These are phyloP conservation scores for Salminus brasiliensis DNA, from an alignment of 2,113 vertebrate species.

Conservation along the genomic window DNA sequence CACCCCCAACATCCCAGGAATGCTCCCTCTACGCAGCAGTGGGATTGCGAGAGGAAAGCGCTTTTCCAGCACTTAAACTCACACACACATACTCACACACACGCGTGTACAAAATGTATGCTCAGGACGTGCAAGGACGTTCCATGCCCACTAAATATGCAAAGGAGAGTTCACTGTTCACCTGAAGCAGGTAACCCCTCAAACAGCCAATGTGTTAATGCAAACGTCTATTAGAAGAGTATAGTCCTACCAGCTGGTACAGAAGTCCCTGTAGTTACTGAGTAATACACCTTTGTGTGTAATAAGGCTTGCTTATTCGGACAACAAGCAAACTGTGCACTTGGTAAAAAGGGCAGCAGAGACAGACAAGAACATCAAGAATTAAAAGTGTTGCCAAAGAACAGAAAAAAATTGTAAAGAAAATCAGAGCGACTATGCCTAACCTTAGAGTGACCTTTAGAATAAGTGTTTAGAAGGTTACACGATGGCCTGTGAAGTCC, in stretches of 20 bases:
- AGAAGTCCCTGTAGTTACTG: too few relatives aligned
- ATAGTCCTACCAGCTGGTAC: too few relatives aligned
- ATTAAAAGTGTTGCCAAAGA: too few relatives aligned
- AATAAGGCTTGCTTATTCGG: too few relatives aligned
- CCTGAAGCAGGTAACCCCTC: background rate
- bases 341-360: background rate
- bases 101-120: background rate
- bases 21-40: constrained; percentile 8
- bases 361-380: background rate
- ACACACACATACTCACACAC: constrained; percentile 21
- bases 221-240: too few relatives aligned
- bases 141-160: background rate
- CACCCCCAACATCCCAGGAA: constrained; percentile 39
- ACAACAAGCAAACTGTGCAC: background rate
- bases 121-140: background rate
- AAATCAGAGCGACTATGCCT: background rate
- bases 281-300: too few relatives aligned
- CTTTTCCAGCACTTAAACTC: constrained; percentile 31
- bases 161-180: background rate
- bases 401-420: background rate
- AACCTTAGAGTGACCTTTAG: background rate
- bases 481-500: background rate
- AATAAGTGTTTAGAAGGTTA: background rate
- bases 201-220: too few relatives aligned
- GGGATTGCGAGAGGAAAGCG: constrained; percentile 27